Base-by-base conservation (phyloP, 1,140 invertebrate species). In the Metopolophium dirhodum region DNA sequence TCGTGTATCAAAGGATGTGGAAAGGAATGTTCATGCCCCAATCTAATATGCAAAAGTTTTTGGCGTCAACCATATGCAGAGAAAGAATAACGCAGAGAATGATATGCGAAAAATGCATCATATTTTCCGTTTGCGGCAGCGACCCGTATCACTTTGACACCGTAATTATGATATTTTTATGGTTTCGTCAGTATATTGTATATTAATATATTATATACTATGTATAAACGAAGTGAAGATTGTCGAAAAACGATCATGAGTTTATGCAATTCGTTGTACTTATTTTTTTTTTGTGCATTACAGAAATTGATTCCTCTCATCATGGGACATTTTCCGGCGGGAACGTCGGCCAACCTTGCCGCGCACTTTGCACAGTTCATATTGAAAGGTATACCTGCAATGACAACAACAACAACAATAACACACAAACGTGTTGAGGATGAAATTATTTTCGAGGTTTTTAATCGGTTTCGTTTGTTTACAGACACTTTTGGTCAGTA, bases 301-400 rank as follows among this genome's bases (percentile, higher is more conserved):
- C 94, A 97, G 97, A 97, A 97, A 45, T 95, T 97, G 94, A 94
- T 98, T 0, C 97, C 97, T 0, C 96, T 97, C 0, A 97, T 98
- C 94, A 95, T 97, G 9, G 96, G 96, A 23, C 97, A 99, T 95
- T 96, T 96, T 14, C 98, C 98, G 14, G 97, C 98, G 1, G 98
- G 98, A 23, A 96, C 98, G 2, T 97, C 98, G 0, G 96, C 97
- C 0, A 96, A 97, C 94, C 98, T 98, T 94, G 94, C 98, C 11
- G 95, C 97, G 11, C 97, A 98, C 94, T 98, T 97, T 94, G 96
- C 96, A 1, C 97, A 98, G 95, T 95, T 96, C 11, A 96, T 97
- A 91, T 95, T 95, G 49, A 96, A 95, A 85, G 96, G 95, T 95
- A 95, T 95, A 22, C 2, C 14, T 51, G 11, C 22, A 26, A 45